These are phyloP conservation scores for Rhopalosiphum padi DNA, from an alignment of 1,140 invertebrate species.

Conservation along the genomic window DNA sequence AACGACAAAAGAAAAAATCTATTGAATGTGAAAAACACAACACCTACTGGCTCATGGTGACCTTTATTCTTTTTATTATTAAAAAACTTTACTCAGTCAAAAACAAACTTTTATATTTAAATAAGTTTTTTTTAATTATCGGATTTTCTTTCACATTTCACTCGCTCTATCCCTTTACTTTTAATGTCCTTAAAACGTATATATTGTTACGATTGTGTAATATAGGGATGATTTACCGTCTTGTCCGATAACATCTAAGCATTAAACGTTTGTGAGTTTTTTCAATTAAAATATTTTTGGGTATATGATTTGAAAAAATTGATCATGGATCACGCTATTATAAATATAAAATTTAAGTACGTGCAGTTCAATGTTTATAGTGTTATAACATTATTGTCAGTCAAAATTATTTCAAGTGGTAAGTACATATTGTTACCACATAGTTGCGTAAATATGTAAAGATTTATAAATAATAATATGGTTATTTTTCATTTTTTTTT, in stretches of 20 bases:
- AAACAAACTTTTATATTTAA: slow-evolving; percentile 55
- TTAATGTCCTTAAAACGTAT: slow-evolving; percentile 39
- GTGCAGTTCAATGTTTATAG: neutral
- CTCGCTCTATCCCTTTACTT: slow-evolving; percentile 1
- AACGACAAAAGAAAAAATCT: slow-evolving; percentile 35
- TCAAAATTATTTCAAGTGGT: neutral
- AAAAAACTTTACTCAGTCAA: slow-evolving; percentile 55
- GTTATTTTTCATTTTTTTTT: neutral
- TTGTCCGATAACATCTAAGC: slow-evolving; percentile 8
- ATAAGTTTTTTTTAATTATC: slow-evolving; percentile 58
- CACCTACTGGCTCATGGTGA: slow-evolving; percentile 38
- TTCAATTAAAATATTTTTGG: slow-evolving; percentile 32
- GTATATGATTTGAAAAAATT: neutral
- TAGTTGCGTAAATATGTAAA: neutral
- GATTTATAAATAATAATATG: neutral
- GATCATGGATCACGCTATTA: neutral
- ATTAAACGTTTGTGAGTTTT: slow-evolving; percentile 16
- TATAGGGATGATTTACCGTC: slow-evolving; percentile 30
- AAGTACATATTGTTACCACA: neutral
- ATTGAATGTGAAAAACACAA: slow-evolving; percentile 53
- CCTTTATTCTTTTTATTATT: slow-evolving; percentile 55
- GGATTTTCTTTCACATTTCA: slow-evolving; percentile 40
- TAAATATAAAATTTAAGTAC: neutral
- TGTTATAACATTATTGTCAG: neutral
- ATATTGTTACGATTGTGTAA: slow-evolving; percentile 21